Percentiles rank a stretch among this genome's conserved stretches.
These are phyloP conservation scores for Xerus rutilus DNA, from an alignment of 2,797 vertebrate species.

Conservation along the genomic window DNA sequence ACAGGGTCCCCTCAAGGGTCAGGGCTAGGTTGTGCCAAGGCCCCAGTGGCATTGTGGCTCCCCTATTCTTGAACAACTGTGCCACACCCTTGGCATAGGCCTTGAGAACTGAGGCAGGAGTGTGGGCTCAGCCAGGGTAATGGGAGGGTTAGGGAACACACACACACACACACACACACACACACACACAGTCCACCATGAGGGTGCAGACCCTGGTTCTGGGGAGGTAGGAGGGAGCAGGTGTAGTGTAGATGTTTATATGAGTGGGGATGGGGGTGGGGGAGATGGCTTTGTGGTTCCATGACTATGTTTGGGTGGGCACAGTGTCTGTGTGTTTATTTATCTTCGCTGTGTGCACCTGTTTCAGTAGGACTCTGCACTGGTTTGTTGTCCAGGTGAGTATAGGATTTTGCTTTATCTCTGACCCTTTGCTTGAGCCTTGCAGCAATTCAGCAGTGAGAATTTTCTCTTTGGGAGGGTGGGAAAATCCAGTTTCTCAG, in stretches of 20 bases:
- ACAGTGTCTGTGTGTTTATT: neutral
- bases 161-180: neutral
- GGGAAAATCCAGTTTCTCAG: neutral
- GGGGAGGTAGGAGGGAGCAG: neutral
- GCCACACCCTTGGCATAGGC: neutral
- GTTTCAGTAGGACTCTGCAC: neutral
- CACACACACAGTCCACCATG: neutral
- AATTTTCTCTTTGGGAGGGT: neutral
- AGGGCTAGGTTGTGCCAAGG: neutral
- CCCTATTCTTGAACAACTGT: constrained; percentile 30
- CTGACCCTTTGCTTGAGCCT: neutral
- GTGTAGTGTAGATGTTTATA: neutral
- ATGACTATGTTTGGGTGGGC: neutral
- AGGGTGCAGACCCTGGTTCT: neutral
- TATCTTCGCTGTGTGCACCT: neutral
- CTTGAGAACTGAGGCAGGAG: constrained; percentile 14
- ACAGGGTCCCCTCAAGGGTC: neutral
- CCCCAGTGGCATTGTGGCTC: neutral
- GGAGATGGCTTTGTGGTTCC: neutral
- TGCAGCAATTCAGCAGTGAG: neutral
- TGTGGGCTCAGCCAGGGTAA: neutral
- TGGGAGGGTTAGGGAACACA: neutral
- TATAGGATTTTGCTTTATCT: neutral
- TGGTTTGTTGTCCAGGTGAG: neutral
- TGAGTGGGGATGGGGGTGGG: too few relatives aligned